These are phyloP conservation scores for Stichopus chloronotus DNA, from an alignment of 35 echinoderm and acorn worm genomes.

Conservation along the genomic window DNA sequence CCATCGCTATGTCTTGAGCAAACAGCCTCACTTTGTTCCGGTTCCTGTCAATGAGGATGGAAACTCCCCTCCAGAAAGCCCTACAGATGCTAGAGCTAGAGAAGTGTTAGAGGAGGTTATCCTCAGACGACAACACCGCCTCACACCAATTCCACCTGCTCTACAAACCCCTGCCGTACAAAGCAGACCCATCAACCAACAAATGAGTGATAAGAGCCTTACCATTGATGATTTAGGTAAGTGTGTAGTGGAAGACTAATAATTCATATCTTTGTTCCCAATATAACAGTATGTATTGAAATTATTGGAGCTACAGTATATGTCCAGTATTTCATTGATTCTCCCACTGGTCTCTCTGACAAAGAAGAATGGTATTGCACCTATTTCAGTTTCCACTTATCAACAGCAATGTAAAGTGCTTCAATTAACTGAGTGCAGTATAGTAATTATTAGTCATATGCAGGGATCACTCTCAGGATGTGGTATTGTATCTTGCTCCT, in stretches of 20 bases:
- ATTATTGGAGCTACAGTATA: too few relatives aligned
- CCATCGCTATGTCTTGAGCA: neutral
- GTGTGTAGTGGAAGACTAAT: neutral
- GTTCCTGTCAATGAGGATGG: neutral
- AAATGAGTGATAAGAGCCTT: constrained; percentile 9
- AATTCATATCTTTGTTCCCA: too few relatives aligned
- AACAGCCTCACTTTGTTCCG: neutral
- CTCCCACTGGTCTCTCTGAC: too few relatives aligned
- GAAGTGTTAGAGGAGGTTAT: neutral
- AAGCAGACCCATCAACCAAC: neutral
- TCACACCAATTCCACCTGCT: constrained; percentile 8
- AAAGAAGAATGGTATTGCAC: too few relatives aligned
- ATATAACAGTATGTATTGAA: too few relatives aligned
- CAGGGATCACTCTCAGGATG: too few relatives aligned
- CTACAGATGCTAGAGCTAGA: neutral
- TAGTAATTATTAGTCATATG: too few relatives aligned
- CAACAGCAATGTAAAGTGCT: too few relatives aligned
- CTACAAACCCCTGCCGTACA: neutral
- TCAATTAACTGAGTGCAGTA: too few relatives aligned
- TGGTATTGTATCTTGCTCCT: too few relatives aligned
- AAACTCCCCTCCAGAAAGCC: neutral
- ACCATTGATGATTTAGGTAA: constrained; percentile 18
- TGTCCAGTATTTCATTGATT: too few relatives aligned
- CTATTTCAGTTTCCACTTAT: too few relatives aligned
- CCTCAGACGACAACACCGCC: constrained; percentile 19